A percentile compares a stretch with the other conserved stretches of the same genome.
Conservation (phyloP, 2,797 vertebrate genomes). For the Peromyscus melanophrys region DNA sequence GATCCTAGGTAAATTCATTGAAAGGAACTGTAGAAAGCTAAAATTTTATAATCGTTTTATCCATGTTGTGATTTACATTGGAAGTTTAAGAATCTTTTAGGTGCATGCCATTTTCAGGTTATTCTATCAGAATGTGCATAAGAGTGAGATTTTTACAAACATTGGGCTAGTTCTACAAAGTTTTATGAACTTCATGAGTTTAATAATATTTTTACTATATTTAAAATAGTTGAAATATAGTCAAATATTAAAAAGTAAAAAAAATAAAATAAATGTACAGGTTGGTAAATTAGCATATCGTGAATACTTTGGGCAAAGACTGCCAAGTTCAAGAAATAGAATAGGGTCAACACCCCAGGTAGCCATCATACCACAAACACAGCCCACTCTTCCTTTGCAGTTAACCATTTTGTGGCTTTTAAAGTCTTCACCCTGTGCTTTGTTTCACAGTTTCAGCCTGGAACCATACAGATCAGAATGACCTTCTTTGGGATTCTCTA, state of each 20-base stretch:
- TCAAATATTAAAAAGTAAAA: background rate
- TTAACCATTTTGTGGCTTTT: background rate
- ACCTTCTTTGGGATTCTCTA: background rate
- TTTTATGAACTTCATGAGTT: conserved; percentile 8
- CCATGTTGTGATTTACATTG: background rate
- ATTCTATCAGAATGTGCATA: background rate
- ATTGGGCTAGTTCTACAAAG: background rate
- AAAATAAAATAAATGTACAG: background rate
- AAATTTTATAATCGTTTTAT: background rate
- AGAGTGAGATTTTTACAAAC: background rate
- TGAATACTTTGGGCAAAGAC: background rate
- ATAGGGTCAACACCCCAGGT: background rate
- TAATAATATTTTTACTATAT: conserved; percentile 14
- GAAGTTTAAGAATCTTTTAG: conserved; percentile 9
- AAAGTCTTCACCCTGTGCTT: background rate
- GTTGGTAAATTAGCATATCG: background rate
- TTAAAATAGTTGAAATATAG: background rate
- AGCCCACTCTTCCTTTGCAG: background rate
- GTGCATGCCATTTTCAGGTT: background rate
- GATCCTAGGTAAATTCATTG: conserved; percentile 18
- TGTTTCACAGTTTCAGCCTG: background rate
- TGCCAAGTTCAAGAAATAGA: background rate
- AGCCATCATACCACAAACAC: background rate
- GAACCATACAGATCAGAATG: background rate
- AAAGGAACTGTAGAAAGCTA: conserved; percentile 45